phyloP scores from a whole-genome alignment of 2,797 vertebrate genomes.

The Iguana delicatissima region DNA sequence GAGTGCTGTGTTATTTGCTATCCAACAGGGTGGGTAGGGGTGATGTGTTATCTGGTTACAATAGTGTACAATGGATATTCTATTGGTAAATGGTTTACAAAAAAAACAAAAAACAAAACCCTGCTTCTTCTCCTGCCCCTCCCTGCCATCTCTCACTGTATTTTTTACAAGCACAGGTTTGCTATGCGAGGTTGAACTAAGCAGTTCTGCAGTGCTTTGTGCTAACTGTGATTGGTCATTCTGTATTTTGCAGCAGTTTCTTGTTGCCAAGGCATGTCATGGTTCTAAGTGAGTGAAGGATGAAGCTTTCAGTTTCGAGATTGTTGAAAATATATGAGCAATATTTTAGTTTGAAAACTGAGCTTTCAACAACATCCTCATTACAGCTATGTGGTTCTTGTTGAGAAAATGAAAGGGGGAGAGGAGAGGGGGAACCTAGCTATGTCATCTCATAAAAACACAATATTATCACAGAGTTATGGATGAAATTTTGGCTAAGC shows the following conservation, averaged over 20 bases:
- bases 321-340: conserved; percentile 13
- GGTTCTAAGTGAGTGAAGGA: background rate
- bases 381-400: conserved; percentile 23
- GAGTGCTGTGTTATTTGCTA: too few species aligned
- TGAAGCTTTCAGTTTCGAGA: background rate
- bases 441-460: background rate
- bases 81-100: too few species aligned
- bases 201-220: conserved; percentile 4
- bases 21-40: too few species aligned
- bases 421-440: background rate
- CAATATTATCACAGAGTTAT: background rate
- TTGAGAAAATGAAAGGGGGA: conserved; percentile 33
- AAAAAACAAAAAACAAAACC: too few species aligned
- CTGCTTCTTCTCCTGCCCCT: too few species aligned
- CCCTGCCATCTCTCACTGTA: too few species aligned
- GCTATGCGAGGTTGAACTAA: background rate
- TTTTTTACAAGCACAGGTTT: background rate
- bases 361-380: conserved; percentile 38
- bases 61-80: too few species aligned
- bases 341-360: conserved; percentile 15
- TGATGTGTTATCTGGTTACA: too few species aligned
- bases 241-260: conserved; percentile 29
- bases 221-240: conserved; percentile 21
- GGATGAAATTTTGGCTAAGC: background rate
- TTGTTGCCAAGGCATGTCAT: background rate